Evolutionary conservation across 2,888 invertebrate genomes (phyloP).

Genomic region (Chirona hameri): DNA sequence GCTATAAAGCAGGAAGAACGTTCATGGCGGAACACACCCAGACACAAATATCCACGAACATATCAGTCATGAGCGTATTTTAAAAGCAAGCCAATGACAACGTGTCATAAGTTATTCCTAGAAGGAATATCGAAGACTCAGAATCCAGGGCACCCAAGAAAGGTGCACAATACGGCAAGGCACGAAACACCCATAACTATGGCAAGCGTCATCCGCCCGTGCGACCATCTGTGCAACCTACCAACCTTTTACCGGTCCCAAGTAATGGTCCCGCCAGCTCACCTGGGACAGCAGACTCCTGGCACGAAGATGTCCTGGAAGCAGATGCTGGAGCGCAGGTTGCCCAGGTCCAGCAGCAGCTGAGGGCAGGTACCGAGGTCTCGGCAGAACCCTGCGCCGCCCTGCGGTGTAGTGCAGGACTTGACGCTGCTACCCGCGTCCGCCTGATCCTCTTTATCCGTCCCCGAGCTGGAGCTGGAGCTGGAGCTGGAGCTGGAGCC

Average conservation of each 20-base stretch:
- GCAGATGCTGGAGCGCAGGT: constrained; percentile 78
- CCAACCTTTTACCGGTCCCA: too few species aligned
- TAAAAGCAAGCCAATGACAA: too few species aligned
- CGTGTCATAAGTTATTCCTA: too few species aligned
- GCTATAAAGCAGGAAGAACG: background rate
- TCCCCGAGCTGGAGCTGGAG: constrained; percentile 31
- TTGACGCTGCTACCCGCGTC: constrained; percentile 48
- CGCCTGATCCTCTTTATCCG: constrained; percentile 31
- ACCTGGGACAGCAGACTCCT: constrained; percentile 79
- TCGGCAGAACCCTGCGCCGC: constrained; percentile 73
- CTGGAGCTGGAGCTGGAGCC: constrained; percentile 32
- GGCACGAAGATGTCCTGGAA: constrained; percentile 88
- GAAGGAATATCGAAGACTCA: too few species aligned
- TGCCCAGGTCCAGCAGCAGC: constrained; percentile 71
- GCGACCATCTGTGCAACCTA: too few species aligned
- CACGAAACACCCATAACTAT: too few species aligned
- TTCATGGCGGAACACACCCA: constrained; percentile 33
- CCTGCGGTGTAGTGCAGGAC: constrained; percentile 75
- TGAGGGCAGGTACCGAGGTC: constrained; percentile 86
- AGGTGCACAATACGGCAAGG: too few species aligned
- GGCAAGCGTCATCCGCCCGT: too few species aligned
- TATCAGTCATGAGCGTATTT: too few species aligned
- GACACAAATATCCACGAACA: too few species aligned
- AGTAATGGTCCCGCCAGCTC: constrained; percentile 3
- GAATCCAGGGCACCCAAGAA: too few species aligned